Evolutionary conservation across 2,888 invertebrate species (phyloP), one percentile per base, ranked within the genome.

Genomic region (Bembecia ichneumoniformis): DNA sequence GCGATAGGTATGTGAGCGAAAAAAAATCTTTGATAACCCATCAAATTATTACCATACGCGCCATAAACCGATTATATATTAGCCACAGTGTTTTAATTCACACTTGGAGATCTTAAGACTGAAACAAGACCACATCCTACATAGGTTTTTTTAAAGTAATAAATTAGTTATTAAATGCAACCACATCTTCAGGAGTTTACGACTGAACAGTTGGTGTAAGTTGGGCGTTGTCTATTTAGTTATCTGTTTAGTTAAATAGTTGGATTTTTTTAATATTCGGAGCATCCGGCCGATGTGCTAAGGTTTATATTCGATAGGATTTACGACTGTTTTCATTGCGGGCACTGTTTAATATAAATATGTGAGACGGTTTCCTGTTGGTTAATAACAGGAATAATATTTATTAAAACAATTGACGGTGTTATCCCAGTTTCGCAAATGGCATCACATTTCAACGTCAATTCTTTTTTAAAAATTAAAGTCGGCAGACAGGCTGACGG

Each of bases 301-400:
- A 71, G 75, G 74, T 83, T 82, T 84, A 82, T 71, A 82, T 82
- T 79, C 69, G 77, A 83, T 82, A 77, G 77, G 62, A 86, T 87
- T 86, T 86, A 87, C 76, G 86, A 79, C 82, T 83, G 84, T 84
- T 84, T 82, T 83, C 81, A 78, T 75, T 82, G 82, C 81, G 75
- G 71, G 71, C 69, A 78, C 76, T 79, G 82, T 84, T 82, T 81
- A 68, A 80, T 82, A 82, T 84, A 84, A 83, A 86, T 84, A 82
- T 66, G 71, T 67, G 65, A 63, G 69, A 62, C 67, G 60, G 83
- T 77, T 82, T 86, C 86, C 86, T 82, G 86, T 80, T 76, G 66
- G 76, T 74, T 80, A 71, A 67, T 77, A 77, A 73, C 73, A 75
- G 64, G 74, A 74, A 80, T 77, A 71, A 79, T 78, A 74, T 81